Evolutionary conservation across 2,888 invertebrate genomes (phyloP).

Genomic region (Lithophane ornitopus): DNA sequence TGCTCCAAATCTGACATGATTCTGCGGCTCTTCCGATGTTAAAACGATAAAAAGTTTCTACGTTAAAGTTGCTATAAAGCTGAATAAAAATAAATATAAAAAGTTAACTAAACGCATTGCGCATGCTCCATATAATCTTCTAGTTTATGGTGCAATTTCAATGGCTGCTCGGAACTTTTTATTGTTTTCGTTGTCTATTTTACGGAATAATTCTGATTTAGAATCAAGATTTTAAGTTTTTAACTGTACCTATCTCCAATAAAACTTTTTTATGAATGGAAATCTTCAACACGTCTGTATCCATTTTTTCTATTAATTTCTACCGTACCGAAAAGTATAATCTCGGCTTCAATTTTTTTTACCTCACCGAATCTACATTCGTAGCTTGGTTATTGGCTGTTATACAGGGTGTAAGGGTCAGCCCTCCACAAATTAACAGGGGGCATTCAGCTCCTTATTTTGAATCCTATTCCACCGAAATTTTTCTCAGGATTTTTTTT

Average conservation of each 20-base stretch:
- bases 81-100: constrained; percentile 18
- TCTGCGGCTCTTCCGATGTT: constrained; percentile 43
- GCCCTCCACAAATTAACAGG: no score
- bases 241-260: constrained; percentile 13
- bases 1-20: constrained; percentile 69
- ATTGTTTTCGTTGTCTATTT: constrained; percentile 19
- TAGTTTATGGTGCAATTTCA: constrained; percentile 39
- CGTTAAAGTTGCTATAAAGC: constrained; percentile 32
- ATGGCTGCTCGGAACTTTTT: constrained; percentile 21
- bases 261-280: constrained; percentile 12
- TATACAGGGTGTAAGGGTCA: no score
- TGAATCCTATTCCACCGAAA: no score
- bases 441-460: no score
- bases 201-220: constrained; percentile 18
- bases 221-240: constrained; percentile 12
- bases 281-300: constrained; percentile 7
- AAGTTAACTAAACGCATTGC: constrained; percentile 14
- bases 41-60: constrained; percentile 47
- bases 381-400: not conserved
- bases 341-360: not conserved
- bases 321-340: constrained; percentile 1
- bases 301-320: constrained; percentile 15
- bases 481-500: no score
- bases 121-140: constrained; percentile 41
- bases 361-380: not conserved